phyloP scores from a whole-genome alignment of 2,888 invertebrate species.

The Merodon equestris region DNA sequence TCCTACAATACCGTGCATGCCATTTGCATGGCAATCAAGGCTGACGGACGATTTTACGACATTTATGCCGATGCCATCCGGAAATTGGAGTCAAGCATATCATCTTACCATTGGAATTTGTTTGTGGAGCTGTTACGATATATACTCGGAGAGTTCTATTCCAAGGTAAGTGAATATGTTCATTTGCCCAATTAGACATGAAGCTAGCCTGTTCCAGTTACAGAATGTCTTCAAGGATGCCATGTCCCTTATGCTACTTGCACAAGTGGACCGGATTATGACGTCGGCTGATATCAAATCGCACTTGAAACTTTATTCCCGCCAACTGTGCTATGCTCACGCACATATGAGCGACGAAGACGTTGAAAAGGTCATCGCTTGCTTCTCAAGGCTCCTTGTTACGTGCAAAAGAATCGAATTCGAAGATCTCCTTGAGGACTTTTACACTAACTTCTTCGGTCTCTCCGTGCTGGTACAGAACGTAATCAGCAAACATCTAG shows the following conservation, averaged over 20 bases:
- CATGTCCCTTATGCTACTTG: slow-evolving; percentile 5
- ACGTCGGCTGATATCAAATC: slow-evolving; percentile 48
- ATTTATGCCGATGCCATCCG: slow-evolving; percentile 42
- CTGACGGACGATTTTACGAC: slow-evolving; percentile 24
- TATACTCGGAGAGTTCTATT: slow-evolving; percentile 46
- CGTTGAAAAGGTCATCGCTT: slow-evolving; percentile 33
- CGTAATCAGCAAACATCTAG: slow-evolving; percentile 31
- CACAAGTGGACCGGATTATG: slow-evolving; percentile 20
- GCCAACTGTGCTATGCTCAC: slow-evolving; percentile 44
- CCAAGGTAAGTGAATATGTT: slow-evolving; percentile 34
- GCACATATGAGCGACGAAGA: slow-evolving; percentile 21
- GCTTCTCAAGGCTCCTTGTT: slow-evolving; percentile 1
- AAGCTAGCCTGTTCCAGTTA: not conserved
- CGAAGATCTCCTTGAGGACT: slow-evolving; percentile 36
- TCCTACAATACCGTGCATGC: slow-evolving; percentile 50
- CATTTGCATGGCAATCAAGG: slow-evolving; percentile 55
- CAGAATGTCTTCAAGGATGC: slow-evolving; percentile 36
- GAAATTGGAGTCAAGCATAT: slow-evolving; percentile 16
- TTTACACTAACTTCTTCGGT: slow-evolving; percentile 42
- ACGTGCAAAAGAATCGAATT: slow-evolving; percentile 39
- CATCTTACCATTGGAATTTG: slow-evolving; percentile 52
- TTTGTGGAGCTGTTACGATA: slow-evolving; percentile 52
- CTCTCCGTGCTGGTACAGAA: slow-evolving; percentile 34
- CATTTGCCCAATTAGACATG: too few species aligned
- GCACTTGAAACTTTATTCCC: slow-evolving; percentile 51